Conservation (phyloP, 2,797 vertebrate species). For the Alca torda region DNA sequence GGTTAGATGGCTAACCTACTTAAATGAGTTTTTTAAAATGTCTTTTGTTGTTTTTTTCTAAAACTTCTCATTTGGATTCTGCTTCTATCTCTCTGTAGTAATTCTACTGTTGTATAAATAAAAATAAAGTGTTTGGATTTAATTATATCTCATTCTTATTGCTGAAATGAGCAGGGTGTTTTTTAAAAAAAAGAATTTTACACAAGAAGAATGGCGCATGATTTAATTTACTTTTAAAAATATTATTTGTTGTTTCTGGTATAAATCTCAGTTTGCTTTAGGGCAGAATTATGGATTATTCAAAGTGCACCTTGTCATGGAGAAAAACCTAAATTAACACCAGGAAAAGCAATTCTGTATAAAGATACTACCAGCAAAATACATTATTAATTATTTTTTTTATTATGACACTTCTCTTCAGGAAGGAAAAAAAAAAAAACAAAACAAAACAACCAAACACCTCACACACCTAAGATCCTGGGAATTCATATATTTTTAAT, state of each 20-base stretch:
- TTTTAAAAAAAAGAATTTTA: not conserved
- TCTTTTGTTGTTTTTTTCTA: not conserved
- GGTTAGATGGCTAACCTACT: not conserved
- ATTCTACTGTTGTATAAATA: not conserved
- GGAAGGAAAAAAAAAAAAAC: too few species aligned
- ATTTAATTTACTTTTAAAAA: conserved; percentile 24
- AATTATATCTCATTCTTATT: not conserved
- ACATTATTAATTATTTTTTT: not conserved
- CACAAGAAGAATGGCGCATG: not conserved
- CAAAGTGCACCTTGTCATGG: not conserved
- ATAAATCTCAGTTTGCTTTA: not conserved
- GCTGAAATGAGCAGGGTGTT: not conserved
- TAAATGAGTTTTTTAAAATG: accelerated
- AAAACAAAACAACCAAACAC: not conserved
- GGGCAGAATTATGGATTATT: not conserved
- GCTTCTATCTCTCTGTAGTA: not conserved
- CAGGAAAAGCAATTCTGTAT: not conserved
- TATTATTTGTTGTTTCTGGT: not conserved
- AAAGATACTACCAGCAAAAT: not conserved
- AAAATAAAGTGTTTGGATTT: not conserved
- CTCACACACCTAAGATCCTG: not conserved
- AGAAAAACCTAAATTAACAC: not conserved
- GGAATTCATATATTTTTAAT: conserved; percentile 38
- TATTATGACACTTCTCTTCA: not conserved
- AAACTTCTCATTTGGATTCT: not conserved